Base-by-base conservation (phyloP, 2,888 invertebrate genomes). In the Idaea aversata region DNA sequence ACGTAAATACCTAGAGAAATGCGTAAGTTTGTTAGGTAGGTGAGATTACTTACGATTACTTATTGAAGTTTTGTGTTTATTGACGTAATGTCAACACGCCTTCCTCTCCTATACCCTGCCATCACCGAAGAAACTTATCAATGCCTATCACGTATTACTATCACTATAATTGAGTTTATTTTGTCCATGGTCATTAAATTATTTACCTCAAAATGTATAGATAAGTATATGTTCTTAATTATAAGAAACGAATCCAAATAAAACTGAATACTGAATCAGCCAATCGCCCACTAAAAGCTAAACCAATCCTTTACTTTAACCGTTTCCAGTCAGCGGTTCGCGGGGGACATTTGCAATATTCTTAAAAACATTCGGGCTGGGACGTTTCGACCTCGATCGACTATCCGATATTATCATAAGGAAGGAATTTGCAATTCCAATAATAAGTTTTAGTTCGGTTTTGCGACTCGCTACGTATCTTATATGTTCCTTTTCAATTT, bases 281-380 rank as follows among this genome's bases (percentile, higher is more conserved):
- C 79, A 77, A 77, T 72, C 75, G 72, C 72, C 71, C 72, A 75
- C 81, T 81, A 80, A 83, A 82, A 80, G 80, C 79, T 78, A 78
- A 77, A 78, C 82, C 86, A 86, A 88, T 88, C 86, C 84, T 84
- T 88, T 85, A 86, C 84, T 84, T 88, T 85, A 86, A 78, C 82
- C 83, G 78, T 75, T 70, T 75, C 73, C 73, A 81, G 84, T 87
- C 84, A 83, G 82, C 86, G 82, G 80, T 80, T 79, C 78, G 78
- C 72, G 66, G 74, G 83, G 82, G 83, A 86, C 84, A 85, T 84
- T 84, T 85, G 87, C 87, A 88, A 88, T 89, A 88, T 88, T 84
- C 87, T 86, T 88, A 88, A 88, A 87, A 87, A 84, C 86, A 84
- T 86, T 85, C 75, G 81, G 82, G 72, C 72, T 72, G 78, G 81